phyloP scores from a whole-genome alignment of 2,113 vertebrate genomes.

The Mustelus asterias region DNA sequence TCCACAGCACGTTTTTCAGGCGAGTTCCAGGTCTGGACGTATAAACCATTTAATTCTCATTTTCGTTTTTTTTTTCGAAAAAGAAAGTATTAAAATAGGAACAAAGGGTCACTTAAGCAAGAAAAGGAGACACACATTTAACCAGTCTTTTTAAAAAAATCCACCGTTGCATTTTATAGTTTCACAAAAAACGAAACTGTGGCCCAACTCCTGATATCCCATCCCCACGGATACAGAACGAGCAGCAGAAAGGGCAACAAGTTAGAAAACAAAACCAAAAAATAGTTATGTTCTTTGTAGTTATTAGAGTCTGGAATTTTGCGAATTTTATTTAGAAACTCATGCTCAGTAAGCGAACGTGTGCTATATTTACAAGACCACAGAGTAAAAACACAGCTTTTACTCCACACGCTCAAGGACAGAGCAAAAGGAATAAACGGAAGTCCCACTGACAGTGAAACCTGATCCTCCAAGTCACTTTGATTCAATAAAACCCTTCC shows the following conservation, averaged over 20 bases:
- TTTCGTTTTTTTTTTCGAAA: background rate
- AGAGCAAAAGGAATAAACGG: background rate
- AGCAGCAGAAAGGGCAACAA: background rate
- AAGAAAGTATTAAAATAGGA: background rate
- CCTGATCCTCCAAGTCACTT: background rate
- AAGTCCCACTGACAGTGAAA: constrained; percentile 1
- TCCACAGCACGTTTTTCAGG: background rate
- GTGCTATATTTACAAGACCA: background rate
- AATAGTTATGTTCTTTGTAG: background rate
- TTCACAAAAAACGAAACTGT: constrained; percentile 4
- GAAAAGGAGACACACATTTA: background rate
- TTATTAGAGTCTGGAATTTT: constrained; percentile 10
- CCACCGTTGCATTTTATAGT: constrained; percentile 10
- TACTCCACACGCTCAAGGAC: background rate
- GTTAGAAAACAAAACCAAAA: constrained; percentile 9
- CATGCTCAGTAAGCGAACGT: background rate
- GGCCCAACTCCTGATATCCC: background rate
- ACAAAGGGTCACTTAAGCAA: background rate
- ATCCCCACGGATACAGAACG: background rate
- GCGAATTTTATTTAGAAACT: constrained; percentile 23
- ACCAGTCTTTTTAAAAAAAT: constrained; percentile 8
- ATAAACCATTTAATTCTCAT: background rate
- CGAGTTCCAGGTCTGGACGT: background rate
- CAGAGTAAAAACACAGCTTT: constrained; percentile 33
- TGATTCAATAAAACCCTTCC: background rate